Conservation (phyloP, 2,888 invertebrate genomes). For the Dolichopus griseipennis region DNA sequence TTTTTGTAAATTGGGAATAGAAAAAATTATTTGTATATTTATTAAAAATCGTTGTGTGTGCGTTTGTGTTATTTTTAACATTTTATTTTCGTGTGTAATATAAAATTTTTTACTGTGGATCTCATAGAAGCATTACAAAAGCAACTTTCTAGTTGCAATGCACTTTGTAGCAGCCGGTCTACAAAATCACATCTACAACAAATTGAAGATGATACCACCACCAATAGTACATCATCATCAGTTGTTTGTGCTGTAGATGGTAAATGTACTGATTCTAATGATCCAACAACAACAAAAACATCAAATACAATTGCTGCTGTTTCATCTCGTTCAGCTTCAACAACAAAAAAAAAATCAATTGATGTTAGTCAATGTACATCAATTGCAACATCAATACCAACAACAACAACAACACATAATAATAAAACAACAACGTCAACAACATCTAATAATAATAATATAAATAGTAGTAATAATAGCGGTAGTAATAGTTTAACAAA, state of each 20-base stretch:
- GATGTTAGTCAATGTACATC: conserved; percentile 19
- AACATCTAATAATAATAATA: not conserved
- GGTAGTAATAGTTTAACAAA: not conserved
- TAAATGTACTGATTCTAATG: conserved; percentile 13
- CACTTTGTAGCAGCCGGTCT: conserved; percentile 35
- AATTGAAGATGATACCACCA: conserved; percentile 36
- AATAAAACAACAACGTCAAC: not conserved
- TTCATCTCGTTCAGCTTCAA: too few relatives aligned
- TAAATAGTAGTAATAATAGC: not conserved
- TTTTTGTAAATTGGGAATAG: too few relatives aligned
- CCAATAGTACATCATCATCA: conserved; percentile 35
- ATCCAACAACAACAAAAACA: conserved; percentile 13
- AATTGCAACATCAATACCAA: conserved; percentile 20
- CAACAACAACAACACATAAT: conserved; percentile 18
- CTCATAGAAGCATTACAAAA: conserved; percentile 40
- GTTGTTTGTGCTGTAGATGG: conserved; percentile 16
- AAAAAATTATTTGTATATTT: conserved; percentile 7
- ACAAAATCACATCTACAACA: conserved; percentile 34
- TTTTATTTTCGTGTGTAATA: conserved; percentile 16
- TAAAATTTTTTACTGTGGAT: conserved; percentile 35
- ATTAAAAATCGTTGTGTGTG: not conserved
- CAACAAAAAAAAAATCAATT: conserved; percentile 15
- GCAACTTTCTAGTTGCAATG: conserved; percentile 44
- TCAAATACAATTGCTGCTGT: conserved; percentile 13
- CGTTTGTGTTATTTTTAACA: conserved; percentile 15